phyloP scores from a whole-genome alignment of 2,113 vertebrate genomes.

The Brevimyrus niger region DNA sequence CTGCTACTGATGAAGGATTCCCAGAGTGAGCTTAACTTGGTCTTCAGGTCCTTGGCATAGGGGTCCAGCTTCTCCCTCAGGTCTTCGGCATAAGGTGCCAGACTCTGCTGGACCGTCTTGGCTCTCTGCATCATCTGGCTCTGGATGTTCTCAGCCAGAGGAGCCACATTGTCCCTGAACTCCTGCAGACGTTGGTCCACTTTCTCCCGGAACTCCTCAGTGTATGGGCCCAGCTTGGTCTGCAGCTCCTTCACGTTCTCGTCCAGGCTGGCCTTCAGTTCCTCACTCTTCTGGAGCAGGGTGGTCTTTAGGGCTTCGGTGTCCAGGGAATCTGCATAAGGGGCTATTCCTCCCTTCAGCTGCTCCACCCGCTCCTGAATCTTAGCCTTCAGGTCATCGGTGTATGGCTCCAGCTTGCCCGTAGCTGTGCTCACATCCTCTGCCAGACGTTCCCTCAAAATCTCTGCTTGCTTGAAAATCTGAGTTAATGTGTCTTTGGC shows the following conservation, averaged over 20 bases:
- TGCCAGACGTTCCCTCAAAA: conserved; percentile 48
- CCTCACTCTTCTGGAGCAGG: conserved; percentile 45
- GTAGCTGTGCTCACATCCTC: conserved; percentile 47
- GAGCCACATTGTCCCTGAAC: conserved; percentile 48
- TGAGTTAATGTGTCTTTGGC: conserved; percentile 45
- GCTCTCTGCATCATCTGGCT: conserved; percentile 42
- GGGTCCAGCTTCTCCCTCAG: conserved; percentile 47
- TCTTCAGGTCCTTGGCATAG: conserved; percentile 48
- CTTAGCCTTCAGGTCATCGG: conserved; percentile 58
- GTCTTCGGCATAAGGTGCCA: conserved; percentile 48
- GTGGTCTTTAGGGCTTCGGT: conserved; percentile 43
- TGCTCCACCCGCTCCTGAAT: conserved; percentile 67
- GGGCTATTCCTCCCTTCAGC: conserved; percentile 50
- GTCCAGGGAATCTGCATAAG: conserved; percentile 39
- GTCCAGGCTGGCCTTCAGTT: conserved; percentile 46
- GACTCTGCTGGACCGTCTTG: conserved; percentile 47
- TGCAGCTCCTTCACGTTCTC: conserved; percentile 48
- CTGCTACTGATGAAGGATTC: conserved; percentile 29
- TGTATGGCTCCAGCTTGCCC: conserved; percentile 50
- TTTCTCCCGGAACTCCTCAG: conserved; percentile 44
- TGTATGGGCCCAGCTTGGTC: conserved; percentile 47
- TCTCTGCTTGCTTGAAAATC: conserved; percentile 46
- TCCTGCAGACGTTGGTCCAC: conserved; percentile 47
- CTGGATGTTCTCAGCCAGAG: conserved; percentile 50
- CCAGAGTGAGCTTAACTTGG: conserved; percentile 39